Conservation (phyloP, 2,797 vertebrate species). For the Loriculus beryllinus region DNA sequence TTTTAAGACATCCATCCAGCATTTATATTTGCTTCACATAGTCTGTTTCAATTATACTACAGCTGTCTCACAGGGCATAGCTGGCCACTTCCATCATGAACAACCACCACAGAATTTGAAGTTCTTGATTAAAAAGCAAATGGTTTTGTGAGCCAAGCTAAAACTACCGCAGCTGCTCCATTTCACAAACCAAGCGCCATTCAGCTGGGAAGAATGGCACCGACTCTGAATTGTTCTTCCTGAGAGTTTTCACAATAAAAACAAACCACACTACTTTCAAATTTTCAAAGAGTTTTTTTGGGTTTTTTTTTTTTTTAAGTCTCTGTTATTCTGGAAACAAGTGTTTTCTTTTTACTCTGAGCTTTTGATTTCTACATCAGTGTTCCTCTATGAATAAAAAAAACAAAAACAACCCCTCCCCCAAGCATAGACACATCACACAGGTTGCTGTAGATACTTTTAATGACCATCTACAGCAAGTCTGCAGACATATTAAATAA, state of each 20-base stretch:
- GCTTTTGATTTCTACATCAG: slow-evolving; percentile 73
- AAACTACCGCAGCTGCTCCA: slow-evolving; percentile 74
- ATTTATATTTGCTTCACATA: slow-evolving; percentile 75
- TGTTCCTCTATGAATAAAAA: slow-evolving; percentile 71
- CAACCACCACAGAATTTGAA: slow-evolving; percentile 72
- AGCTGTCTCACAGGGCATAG: slow-evolving; percentile 75
- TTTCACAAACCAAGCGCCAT: slow-evolving; percentile 75
- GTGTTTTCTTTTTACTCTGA: slow-evolving; percentile 72
- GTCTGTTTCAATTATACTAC: slow-evolving; percentile 76
- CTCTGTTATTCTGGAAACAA: slow-evolving; percentile 71
- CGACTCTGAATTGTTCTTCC: slow-evolving; percentile 77
- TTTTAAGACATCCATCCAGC: slow-evolving; percentile 41
- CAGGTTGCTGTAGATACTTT: slow-evolving; percentile 62
- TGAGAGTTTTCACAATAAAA: slow-evolving; percentile 77
- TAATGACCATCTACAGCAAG: slow-evolving; percentile 60
- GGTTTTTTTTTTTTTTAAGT: neutral
- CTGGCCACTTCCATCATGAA: slow-evolving; percentile 73
- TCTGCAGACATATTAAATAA: slow-evolving; percentile 60
- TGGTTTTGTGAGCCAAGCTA: slow-evolving; percentile 74
- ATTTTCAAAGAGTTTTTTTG: slow-evolving; percentile 72
- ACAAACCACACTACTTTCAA: slow-evolving; percentile 75
- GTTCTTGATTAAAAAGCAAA: slow-evolving; percentile 75
- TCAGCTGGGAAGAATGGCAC: slow-evolving; percentile 77
- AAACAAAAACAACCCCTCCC: slow-evolving; percentile 34
- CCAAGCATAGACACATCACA: slow-evolving; percentile 4